Base-by-base conservation (phyloP, 2,113 vertebrate species). In the Cyprinus carpio region DNA sequence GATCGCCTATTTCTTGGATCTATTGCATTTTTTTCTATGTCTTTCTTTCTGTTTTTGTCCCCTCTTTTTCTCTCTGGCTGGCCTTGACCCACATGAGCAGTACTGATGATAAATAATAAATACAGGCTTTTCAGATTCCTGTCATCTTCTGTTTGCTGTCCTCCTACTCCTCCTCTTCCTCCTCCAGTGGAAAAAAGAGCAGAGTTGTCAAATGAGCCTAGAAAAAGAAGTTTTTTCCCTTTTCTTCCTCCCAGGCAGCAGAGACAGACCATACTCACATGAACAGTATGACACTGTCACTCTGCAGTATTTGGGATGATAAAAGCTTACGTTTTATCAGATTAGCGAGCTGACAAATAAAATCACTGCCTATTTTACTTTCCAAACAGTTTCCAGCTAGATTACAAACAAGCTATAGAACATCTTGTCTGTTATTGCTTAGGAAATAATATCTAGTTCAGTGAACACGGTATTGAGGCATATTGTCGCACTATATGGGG, bases 31-130 rank as follows among this genome's bases (percentile, higher is more conserved):
- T 65, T 83, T 46, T 65, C 31, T 76, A 8, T 40, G 18, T 40
- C 62, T 78, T 67, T 25, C 9, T n/a, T 31, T 43, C 15, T 8
- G 40, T 60, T 46, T 37, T n/a, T n/a, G n/a, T n/a, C n/a, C n/a
- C 37, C 27, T 77, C 46, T 34, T 85, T 37, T 46, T 78, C 43
- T 79, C 56, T 27, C 82, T 12, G 64, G 78, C 90, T 85, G 88
- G 89, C 83, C 88, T 85, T 92, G 90, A 92, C 90, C 91, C 89
- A 90, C 89, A 93, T 92, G 87, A 91, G 90, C 89, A 90, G 87
- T 88, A 87, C 89, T 88, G 83, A 71, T 76, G 69, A 91, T 93
- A 85, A 93, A 92, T 93, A 92, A 93, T 92, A 88, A 94, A 94
- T 91, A 88, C 87, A 80, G 64, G 72, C 72, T 84, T 85, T 88